Evolutionary conservation across 2,113 vertebrate genomes (phyloP).

Genomic region (Labeo catla): DNA sequence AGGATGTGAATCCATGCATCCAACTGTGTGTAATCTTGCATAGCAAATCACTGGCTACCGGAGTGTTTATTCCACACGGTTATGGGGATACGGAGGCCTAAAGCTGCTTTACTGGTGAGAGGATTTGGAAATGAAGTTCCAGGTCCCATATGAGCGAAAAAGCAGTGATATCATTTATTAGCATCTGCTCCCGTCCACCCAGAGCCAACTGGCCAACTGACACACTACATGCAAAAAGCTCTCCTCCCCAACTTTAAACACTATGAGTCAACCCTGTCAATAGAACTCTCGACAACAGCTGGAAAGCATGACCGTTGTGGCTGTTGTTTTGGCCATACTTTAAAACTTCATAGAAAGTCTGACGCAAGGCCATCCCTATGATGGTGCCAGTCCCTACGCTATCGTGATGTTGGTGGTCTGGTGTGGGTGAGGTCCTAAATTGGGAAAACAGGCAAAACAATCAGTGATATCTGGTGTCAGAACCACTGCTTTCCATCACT

Average conservation of each 20-base stretch:
- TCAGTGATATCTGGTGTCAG: conserved; percentile 49
- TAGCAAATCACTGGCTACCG: conserved; percentile 4
- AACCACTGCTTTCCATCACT: conserved; percentile 46
- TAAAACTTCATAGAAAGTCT: conserved; percentile 47
- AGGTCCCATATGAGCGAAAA: conserved; percentile 67
- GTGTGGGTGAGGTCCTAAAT: conserved; percentile 42
- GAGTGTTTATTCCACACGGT: conserved; percentile 17
- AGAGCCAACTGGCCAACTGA: conserved; percentile 68
- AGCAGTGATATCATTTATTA: conserved; percentile 73
- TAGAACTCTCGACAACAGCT: conserved; percentile 66
- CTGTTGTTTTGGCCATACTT: conserved; percentile 43
- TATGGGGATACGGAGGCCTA: conserved; percentile 21
- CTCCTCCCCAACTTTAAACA: conserved; percentile 57
- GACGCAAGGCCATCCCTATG: conserved; percentile 35
- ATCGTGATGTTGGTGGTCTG: conserved; percentile 42
- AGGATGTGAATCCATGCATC: conserved; percentile 3
- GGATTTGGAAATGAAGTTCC: conserved; percentile 29
- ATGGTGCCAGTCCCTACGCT: background rate
- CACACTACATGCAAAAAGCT: conserved; percentile 61
- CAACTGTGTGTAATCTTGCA: conserved; percentile 38
- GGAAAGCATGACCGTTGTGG: conserved; percentile 73
- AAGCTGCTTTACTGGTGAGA: conserved; percentile 46
- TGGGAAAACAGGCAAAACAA: conserved; percentile 49
- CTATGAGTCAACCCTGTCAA: conserved; percentile 66
- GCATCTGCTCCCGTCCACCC: conserved; percentile 71